A percentile compares a stretch with the other conserved stretches of the same genome.
phyloP scores from a whole-genome alignment of 2,797 vertebrate genomes.

The Rhinogobio ventralis region DNA sequence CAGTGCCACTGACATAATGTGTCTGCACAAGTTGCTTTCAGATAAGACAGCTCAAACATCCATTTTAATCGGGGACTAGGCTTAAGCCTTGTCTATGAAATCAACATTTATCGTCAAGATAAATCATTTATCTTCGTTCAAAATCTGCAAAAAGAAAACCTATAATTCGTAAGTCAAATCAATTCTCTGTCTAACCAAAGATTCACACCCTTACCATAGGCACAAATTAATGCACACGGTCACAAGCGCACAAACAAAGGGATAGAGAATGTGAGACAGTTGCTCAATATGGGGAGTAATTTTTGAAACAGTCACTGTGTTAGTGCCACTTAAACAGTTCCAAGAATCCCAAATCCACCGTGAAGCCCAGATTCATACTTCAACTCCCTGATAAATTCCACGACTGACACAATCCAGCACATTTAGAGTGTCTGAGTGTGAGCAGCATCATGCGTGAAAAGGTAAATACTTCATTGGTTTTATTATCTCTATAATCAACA shows the following conservation, averaged over 20 bases:
- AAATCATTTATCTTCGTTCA: no score
- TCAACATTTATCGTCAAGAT: no score
- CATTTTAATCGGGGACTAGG: no score
- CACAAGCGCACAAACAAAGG: neutral
- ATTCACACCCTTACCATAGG: neutral
- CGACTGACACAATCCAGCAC: conserved; percentile 35
- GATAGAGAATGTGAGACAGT: conserved; percentile 10
- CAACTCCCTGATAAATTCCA: conserved; percentile 31
- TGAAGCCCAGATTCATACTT: conserved; percentile 42
- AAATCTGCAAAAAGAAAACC: neutral
- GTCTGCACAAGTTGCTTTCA: no score
- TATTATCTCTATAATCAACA: neutral
- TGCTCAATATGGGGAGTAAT: conserved; percentile 38
- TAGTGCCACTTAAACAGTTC: conserved; percentile 37
- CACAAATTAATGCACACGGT: neutral
- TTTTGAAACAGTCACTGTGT: conserved; percentile 30
- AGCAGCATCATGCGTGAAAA: conserved; percentile 5
- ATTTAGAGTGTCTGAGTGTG: conserved; percentile 22
- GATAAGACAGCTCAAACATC: no score
- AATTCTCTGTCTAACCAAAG: neutral
- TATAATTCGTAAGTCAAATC: neutral
- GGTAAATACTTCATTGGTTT: conserved; percentile 12
- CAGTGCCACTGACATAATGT: no score
- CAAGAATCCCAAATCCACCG: conserved; percentile 47
- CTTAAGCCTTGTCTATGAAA: no score